These are phyloP conservation scores for Chiroxiphia lanceolata DNA, from an alignment of 2,797 vertebrate species.

Conservation along the genomic window DNA sequence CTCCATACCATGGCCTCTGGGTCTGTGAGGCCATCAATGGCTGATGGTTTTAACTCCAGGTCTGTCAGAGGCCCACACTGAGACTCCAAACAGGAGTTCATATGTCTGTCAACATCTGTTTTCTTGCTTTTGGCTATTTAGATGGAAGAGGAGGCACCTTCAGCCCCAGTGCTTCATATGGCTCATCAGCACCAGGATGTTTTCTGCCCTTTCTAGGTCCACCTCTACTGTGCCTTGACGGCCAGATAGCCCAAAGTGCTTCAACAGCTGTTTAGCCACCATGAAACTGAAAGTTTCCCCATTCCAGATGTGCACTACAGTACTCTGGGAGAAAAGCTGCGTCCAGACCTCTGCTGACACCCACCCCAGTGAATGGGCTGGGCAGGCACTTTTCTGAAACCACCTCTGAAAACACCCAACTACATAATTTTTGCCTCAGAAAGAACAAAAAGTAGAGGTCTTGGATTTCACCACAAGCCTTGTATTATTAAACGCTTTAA, in stretches of 20 bases:
- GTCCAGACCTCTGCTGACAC: not conserved
- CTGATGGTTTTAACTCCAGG: not conserved
- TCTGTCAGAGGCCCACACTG: not conserved
- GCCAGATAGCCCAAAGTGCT: not conserved
- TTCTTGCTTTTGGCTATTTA: not conserved
- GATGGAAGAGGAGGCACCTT: not conserved
- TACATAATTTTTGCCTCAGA: accelerated
- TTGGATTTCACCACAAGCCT: not conserved
- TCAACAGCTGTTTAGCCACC: not conserved
- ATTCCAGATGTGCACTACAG: not conserved
- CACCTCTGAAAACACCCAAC: not conserved
- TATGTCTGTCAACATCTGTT: not conserved
- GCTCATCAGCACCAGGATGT: not conserved
- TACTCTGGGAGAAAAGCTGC: not conserved
- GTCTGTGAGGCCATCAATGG: not conserved
- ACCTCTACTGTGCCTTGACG: not conserved
- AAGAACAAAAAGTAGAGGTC: not conserved
- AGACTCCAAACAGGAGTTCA: not conserved
- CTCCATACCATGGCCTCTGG: not conserved
- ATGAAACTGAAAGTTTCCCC: not conserved
- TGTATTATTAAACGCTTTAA: not conserved
- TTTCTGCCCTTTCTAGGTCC: not conserved
- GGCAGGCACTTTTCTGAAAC: not conserved
- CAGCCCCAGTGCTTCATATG: not conserved
- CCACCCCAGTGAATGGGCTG: accelerated